Evolutionary conservation across 2,797 vertebrate species (phyloP), one percentile per base, ranked within the genome.

Genomic region (Stomatorhinus walkeri): DNA sequence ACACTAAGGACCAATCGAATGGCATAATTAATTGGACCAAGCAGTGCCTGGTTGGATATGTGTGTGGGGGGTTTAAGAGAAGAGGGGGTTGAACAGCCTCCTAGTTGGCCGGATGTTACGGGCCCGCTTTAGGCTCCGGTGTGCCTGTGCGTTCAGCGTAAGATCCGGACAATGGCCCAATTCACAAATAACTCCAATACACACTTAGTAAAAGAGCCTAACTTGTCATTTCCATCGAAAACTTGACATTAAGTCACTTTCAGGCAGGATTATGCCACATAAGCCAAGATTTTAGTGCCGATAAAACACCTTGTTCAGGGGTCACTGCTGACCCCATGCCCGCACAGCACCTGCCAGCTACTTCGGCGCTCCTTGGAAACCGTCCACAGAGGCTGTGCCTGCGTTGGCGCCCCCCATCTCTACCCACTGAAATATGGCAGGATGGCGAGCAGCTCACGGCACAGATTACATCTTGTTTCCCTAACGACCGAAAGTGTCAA

Each of bases 401-500:
- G 40, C 76, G 9, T 4, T 28, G 28, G 36, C 16, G 19, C 49
- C 48, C 81, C 24, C 49, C n/a, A 22, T 16, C 52, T 87, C 72
- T 87, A 56, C 59, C 85, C 36, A 36, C 43, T 40, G 43, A 40
- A 16, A 22, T 14, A 36, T 59, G 43, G 46, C 61, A 12, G 32
- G 48, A 28, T 32, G 56, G 51, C 91, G 89, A 40, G 93, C 94
- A 87, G 93, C 93, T 96, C 94, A 95, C 95, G 94, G 94, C 88
- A 90, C 93, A 95, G 94, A 95, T 95, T 96, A 95, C 93, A 96
- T 96, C 95, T 96, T 94, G 95, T 96, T 96, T 95, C 90, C 93
- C 93, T 93, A 92, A 95, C 94, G 95, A 96, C 94, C 95, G 95
- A 96, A 96, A 95, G 94, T 96, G 96, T 96, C 95, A 95, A 93